phyloP scores from a whole-genome alignment of 2,113 vertebrate species.

The Rallus limicola region DNA sequence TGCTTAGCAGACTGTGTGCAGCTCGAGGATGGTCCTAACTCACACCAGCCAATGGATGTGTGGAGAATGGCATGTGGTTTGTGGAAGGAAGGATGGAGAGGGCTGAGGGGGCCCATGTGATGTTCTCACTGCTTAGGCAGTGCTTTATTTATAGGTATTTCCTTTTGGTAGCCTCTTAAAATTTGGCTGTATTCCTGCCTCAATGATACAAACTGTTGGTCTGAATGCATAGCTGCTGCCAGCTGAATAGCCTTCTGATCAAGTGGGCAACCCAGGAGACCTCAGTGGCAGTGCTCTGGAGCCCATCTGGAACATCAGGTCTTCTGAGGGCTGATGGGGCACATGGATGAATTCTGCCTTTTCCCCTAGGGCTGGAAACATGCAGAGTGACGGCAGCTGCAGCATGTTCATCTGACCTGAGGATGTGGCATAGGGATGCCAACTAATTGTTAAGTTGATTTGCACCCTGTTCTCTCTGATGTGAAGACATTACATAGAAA shows the following conservation, averaged over 20 bases:
- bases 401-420: neutral
- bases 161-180: neutral
- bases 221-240: neutral
- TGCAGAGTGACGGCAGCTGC: neutral
- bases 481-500: neutral
- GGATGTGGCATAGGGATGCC: neutral
- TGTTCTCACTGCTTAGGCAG: neutral
- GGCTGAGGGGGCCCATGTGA: accelerated
- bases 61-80: neutral
- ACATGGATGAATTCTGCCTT: neutral
- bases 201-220: neutral
- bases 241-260: neutral
- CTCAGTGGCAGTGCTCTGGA: neutral
- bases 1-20: neutral
- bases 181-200: neutral
- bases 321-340: neutral
- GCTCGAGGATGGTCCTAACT: neutral
- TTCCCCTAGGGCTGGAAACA: neutral
- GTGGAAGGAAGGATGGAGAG: neutral
- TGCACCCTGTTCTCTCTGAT: neutral
- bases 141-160: neutral
- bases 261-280: neutral
- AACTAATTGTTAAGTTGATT: neutral
- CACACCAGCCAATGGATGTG: neutral
- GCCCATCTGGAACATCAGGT: neutral